These are phyloP conservation scores for Odontamblyopus lacepedii DNA, from an alignment of 2,797 vertebrate species.

Conservation along the genomic window DNA sequence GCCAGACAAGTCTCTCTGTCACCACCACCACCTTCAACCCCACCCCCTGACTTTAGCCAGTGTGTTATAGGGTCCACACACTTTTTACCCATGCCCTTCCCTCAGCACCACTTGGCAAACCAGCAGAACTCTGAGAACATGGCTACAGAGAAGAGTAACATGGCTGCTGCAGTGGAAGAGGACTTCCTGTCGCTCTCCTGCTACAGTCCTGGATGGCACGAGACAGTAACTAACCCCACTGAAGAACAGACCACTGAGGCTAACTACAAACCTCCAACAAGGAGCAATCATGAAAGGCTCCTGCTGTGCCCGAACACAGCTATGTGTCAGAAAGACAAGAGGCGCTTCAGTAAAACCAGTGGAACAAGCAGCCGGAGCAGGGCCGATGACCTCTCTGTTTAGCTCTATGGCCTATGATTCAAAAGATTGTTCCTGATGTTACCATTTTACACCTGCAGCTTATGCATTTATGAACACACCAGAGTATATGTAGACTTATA, in stretches of 20 bases:
- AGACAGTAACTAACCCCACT: constrained; percentile 3
- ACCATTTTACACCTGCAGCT: not conserved
- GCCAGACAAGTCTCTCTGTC: constrained; percentile 45
- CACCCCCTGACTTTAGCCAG: constrained; percentile 88
- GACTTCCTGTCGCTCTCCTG: constrained; percentile 83
- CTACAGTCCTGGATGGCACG: constrained; percentile 60
- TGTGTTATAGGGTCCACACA: constrained; percentile 77
- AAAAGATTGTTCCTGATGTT: not conserved
- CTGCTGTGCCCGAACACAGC: constrained; percentile 51
- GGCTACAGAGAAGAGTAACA: constrained; percentile 84
- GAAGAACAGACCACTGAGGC: constrained; percentile 29
- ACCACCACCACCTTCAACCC: constrained; percentile 76
- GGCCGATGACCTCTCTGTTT: constrained; percentile 89
- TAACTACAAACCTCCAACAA: constrained; percentile 21
- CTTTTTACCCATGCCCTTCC: constrained; percentile 81
- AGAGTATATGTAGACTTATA: too few relatives aligned
- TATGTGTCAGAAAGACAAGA: constrained; percentile 81
- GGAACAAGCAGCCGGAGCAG: constrained; percentile 87
- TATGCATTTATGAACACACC: not conserved
- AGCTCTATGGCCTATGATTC: constrained; percentile 30
- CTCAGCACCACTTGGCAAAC: constrained; percentile 79
- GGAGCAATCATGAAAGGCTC: constrained; percentile 14
- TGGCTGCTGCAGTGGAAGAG: constrained; percentile 65
- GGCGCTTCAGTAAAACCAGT: constrained; percentile 87
- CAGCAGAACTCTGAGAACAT: constrained; percentile 91